Evolutionary conservation across 2,113 vertebrate genomes (phyloP).

Genomic region (Bos indicus): DNA sequence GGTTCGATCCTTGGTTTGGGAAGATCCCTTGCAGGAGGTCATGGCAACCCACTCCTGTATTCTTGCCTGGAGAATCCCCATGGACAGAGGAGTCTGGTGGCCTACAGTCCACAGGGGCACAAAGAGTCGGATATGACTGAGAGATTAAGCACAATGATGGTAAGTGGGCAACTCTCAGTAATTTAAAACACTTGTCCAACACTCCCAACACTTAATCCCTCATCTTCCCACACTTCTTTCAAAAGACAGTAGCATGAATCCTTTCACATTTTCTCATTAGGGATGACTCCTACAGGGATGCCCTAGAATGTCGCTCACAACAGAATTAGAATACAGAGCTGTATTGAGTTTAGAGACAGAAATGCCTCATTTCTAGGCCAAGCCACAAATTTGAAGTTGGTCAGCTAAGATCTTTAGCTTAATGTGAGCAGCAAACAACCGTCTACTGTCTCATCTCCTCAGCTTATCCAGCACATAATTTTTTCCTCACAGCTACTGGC

Average conservation of each 20-base stretch:
- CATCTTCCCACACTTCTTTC: neutral
- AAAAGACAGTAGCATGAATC: neutral
- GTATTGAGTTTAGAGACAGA: neutral
- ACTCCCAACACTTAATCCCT: neutral
- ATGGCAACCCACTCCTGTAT: neutral
- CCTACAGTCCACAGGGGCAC: neutral
- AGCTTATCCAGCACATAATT: neutral
- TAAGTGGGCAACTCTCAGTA: neutral
- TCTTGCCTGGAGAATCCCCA: neutral
- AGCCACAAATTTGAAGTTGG: slow-evolving; percentile 34
- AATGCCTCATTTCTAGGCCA: slow-evolving; percentile 4
- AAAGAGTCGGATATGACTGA: neutral
- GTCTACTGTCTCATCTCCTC: neutral
- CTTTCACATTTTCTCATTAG: slow-evolving; percentile 8
- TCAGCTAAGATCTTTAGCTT: neutral
- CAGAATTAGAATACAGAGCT: neutral
- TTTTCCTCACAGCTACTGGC: neutral
- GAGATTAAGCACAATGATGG: neutral
- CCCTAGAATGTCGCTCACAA: neutral
- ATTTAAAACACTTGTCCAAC: neutral
- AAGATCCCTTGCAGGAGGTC: neutral
- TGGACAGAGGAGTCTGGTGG: neutral
- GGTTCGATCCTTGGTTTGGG: neutral
- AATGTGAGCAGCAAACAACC: neutral
- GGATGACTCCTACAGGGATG: neutral